Evolutionary conservation across 2,797 vertebrate species (phyloP), one percentile per base, ranked within the genome.

Genomic region (Gallinago nigripennis): DNA sequence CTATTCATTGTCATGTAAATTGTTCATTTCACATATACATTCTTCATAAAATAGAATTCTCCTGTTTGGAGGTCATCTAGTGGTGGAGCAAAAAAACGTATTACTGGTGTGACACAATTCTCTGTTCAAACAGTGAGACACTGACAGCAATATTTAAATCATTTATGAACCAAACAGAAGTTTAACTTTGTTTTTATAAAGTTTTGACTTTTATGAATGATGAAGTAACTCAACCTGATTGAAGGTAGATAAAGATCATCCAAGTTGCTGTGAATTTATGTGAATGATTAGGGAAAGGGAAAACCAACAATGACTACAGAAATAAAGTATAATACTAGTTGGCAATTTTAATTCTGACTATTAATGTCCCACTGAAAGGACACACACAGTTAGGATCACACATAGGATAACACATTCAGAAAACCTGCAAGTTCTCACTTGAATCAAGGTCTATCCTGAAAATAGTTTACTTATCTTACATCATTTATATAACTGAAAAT

Each of bases 151-250:
- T 82, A 77, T 69, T 82, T 93, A 79, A 95, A 82, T 82, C 8
- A 80, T 87, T 89, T 64, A 88, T 90, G 48, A 82, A 21, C 11
- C n/a, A 70, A 94, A 88, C 4, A 77, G 58, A 86, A 86, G 9
- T 31, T 70, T 14, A 84, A 88, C 88, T 76, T 71, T 73, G 48
- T 92, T 95, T 82, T 87, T 20, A 39, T 64, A 65, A 86, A 85
- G 9, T 79, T 96, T 86, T 84, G 83, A 66, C 65, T 71, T 72
- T 92, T 90, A 61, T 86, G 69, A 92, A 82, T 79, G 51, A n/a
- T 77, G 53, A 89, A 80, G 21, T 53, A 89, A 60, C 12, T 82
- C 3, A 0, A 8, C 73, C 39, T 73, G 60, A 73, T 77, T 45
- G 79, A 94, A 94, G n/a, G 24, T 33, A 77, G 69, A 46, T 50